Percentiles rank a stretch among this genome's conserved stretches.
Conservation (phyloP, 2,888 invertebrate species). For the Tachina grossa region DNA sequence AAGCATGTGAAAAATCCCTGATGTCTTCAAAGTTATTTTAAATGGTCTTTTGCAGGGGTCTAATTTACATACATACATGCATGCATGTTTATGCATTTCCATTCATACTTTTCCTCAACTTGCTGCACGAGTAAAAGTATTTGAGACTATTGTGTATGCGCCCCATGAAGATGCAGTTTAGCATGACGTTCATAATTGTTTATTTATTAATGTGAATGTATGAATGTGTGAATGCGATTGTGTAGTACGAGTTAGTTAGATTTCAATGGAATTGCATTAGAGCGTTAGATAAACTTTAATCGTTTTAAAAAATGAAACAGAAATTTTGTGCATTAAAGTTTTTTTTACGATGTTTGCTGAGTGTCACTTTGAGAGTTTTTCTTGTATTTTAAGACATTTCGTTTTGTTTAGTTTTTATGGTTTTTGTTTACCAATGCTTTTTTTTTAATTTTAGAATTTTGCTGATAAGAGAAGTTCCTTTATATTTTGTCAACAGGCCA, state of each 20-base stretch:
- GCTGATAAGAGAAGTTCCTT: slow-evolving; percentile 52
- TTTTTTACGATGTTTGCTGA: slow-evolving; percentile 64
- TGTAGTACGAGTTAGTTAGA: slow-evolving; percentile 19
- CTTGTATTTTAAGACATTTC: slow-evolving; percentile 4
- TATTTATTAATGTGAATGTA: slow-evolving; percentile 29
- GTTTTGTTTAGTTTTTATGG: neutral
- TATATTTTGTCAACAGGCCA: slow-evolving; percentile 60
- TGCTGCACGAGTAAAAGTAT: slow-evolving; percentile 17
- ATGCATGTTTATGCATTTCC: slow-evolving; percentile 3
- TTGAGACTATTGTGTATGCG: slow-evolving; percentile 13
- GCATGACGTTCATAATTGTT: slow-evolving; percentile 80
- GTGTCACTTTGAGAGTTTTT: slow-evolving; percentile 45
- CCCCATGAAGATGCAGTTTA: slow-evolving; percentile 75
- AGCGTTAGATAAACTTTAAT: slow-evolving; percentile 73
- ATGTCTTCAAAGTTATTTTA: too few relatives aligned
- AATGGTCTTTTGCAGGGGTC: too few relatives aligned
- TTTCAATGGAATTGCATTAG: slow-evolving; percentile 78
- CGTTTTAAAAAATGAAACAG: slow-evolving; percentile 18
- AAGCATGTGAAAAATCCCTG: too few relatives aligned
- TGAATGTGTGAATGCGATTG: neutral
- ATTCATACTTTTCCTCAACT: slow-evolving; percentile 15
- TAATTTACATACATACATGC: neutral
- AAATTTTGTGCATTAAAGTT: slow-evolving; percentile 26
- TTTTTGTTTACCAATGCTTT: neutral
- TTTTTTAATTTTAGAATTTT: slow-evolving; percentile 33